Conservation (phyloP, 2,888 invertebrate genomes). For the Melanchra persicariae region DNA sequence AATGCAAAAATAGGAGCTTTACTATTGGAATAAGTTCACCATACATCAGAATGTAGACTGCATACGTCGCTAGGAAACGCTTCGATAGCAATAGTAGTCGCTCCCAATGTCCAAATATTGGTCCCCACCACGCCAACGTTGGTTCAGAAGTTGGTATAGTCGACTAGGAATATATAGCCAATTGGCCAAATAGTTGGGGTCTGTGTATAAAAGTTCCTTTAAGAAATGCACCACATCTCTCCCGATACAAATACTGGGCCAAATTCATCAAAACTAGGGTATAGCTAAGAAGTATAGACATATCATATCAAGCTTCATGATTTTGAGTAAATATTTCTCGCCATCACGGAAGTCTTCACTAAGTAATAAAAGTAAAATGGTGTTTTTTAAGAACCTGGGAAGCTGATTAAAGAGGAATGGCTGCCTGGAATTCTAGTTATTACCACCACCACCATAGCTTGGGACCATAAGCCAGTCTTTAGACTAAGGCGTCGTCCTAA, state of each 20-base stretch:
- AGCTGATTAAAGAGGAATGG: neutral
- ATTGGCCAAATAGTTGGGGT: slow-evolving; percentile 2
- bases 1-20: slow-evolving; percentile 28
- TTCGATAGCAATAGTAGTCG: neutral
- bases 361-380: neutral
- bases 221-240: neutral
- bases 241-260: neutral
- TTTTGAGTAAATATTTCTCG: neutral
- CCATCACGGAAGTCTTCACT: neutral
- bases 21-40: slow-evolving; percentile 29
- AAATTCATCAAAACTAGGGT: neutral
- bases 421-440: neutral
- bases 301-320: neutral
- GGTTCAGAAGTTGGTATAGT: slow-evolving; percentile 15
- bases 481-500: neutral
- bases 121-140: neutral
- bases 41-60: neutral
- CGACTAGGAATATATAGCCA: neutral
- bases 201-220: neutral
- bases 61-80: neutral
- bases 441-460: neutral
- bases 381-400: slow-evolving; percentile 12
- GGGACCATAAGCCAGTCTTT: no score
- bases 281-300: slow-evolving; percentile 9
- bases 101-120: neutral